Evolutionary conservation across 1,140 invertebrate species (phyloP).

Genomic region (Aradophagus sp.): DNA sequence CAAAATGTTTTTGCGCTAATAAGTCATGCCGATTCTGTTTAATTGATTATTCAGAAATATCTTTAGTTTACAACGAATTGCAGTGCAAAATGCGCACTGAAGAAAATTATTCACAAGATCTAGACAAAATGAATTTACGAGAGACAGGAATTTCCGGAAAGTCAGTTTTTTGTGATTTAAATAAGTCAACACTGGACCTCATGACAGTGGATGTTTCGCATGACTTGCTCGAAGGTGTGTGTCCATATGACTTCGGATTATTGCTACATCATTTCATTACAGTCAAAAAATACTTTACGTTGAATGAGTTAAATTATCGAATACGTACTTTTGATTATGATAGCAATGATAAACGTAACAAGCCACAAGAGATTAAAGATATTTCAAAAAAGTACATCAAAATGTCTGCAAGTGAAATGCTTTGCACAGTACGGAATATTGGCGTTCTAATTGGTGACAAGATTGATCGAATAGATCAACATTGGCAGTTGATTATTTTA

Average conservation of each 20-base stretch:
- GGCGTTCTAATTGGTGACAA: conserved; percentile 26
- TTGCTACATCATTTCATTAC: conserved; percentile 18
- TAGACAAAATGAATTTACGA: conserved; percentile 5
- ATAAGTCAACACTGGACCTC: conserved; percentile 6
- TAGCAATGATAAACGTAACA: conserved; percentile 15
- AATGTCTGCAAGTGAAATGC: conserved; percentile 30
- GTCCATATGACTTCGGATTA: conserved; percentile 14
- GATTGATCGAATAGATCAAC: not conserved
- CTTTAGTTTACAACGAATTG: conserved; percentile 4
- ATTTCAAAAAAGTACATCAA: conserved; percentile 12
- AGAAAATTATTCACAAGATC: conserved; percentile 13
- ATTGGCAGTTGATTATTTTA: conserved; percentile 13
- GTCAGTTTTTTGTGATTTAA: conserved; percentile 10
- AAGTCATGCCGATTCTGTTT: conserved; percentile 36
- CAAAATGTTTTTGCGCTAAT: conserved; percentile 29
- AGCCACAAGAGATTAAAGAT: conserved; percentile 7
- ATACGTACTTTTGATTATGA: conserved; percentile 12
- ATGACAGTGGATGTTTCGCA: conserved; percentile 14
- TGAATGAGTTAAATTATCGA: conserved; percentile 3
- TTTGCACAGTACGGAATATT: conserved; percentile 15
- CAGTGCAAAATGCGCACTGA: conserved; percentile 9
- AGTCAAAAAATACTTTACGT: conserved; percentile 3
- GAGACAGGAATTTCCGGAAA: conserved; percentile 4
- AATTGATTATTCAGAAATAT: conserved; percentile 11
- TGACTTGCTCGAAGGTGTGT: conserved; percentile 5